A percentile compares a stretch with the other conserved stretches of the same genome.
Evolutionary conservation across 1,140 invertebrate genomes (phyloP).

Genomic region (Adelges cooleyi): DNA sequence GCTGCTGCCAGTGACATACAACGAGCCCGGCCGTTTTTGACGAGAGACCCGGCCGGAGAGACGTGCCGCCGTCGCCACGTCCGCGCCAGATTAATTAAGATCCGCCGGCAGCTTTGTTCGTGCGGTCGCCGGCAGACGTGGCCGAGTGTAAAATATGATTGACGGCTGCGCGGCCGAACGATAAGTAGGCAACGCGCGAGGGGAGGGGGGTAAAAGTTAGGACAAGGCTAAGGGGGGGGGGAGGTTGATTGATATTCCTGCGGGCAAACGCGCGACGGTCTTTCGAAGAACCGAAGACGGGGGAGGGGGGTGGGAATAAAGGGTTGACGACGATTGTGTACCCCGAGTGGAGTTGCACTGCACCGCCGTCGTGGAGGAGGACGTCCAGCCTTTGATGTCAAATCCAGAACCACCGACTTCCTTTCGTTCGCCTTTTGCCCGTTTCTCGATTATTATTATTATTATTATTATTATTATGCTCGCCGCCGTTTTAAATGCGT

Average conservation of each 20-base stretch:
- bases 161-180: too few relatives aligned
- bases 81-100: slow-evolving; percentile 22
- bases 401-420: too few relatives aligned
- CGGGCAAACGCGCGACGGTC: not conserved
- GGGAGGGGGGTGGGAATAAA: too few relatives aligned
- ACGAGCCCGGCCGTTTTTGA: not conserved
- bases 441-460: too few relatives aligned
- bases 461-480: too few relatives aligned
- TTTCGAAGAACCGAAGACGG: too few relatives aligned
- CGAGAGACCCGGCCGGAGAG: slow-evolving; percentile 3
- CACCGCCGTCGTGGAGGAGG: too few relatives aligned
- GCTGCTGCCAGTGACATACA: slow-evolving; percentile 5
- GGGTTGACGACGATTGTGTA: too few relatives aligned
- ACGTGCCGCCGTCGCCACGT: not conserved
- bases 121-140: not conserved
- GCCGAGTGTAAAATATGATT: not conserved
- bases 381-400: too few relatives aligned
- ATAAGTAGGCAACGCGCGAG: not conserved
- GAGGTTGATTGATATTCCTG: slow-evolving; percentile 16
- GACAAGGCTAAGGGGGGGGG: not conserved
- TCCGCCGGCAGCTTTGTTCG: slow-evolving; percentile 7
- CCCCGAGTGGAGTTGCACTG: too few relatives aligned
- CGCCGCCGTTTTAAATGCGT: too few relatives aligned
- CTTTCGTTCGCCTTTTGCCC: too few relatives aligned
- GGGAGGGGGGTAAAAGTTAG: not conserved